Evolutionary conservation across 2,113 vertebrate genomes (phyloP).

Genomic region (Polypterus senegalus): DNA sequence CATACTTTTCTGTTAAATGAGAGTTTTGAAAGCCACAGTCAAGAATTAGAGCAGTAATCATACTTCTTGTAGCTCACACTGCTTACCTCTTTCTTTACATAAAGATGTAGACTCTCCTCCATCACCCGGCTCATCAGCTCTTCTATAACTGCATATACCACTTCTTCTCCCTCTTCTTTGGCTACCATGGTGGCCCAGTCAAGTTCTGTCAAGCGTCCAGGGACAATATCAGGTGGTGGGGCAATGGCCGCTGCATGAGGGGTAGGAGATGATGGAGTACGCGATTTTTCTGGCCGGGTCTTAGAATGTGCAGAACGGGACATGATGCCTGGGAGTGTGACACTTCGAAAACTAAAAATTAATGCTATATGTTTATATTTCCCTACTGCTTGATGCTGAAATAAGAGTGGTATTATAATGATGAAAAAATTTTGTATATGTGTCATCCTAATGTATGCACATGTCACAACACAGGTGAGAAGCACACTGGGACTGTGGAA

Average conservation of each 20-base stretch:
- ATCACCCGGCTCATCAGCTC: constrained; percentile 42
- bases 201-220: constrained; percentile 29
- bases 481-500: too few relatives aligned
- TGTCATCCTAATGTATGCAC: too few relatives aligned
- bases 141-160: constrained; percentile 39
- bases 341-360: too few relatives aligned
- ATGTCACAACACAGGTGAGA: too few relatives aligned
- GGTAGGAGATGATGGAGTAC: neutral
- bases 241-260: constrained; percentile 1
- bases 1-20: too few relatives aligned
- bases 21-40: too few relatives aligned
- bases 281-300: constrained; percentile 35
- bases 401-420: too few relatives aligned
- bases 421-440: too few relatives aligned
- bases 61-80: too few relatives aligned
- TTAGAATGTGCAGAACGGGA: constrained; percentile 30
- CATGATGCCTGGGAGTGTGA: constrained; percentile 21
- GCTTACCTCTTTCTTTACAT: constrained; percentile 49
- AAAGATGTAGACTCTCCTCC: constrained; percentile 32
- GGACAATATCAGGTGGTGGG: constrained; percentile 29
- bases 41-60: too few relatives aligned
- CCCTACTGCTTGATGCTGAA: too few relatives aligned
- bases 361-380: too few relatives aligned
- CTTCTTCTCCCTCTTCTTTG: constrained; percentile 44
- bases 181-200: constrained; percentile 42